Conservation (phyloP, 2,113 vertebrate genomes). For the Falcunculus frontatus region DNA sequence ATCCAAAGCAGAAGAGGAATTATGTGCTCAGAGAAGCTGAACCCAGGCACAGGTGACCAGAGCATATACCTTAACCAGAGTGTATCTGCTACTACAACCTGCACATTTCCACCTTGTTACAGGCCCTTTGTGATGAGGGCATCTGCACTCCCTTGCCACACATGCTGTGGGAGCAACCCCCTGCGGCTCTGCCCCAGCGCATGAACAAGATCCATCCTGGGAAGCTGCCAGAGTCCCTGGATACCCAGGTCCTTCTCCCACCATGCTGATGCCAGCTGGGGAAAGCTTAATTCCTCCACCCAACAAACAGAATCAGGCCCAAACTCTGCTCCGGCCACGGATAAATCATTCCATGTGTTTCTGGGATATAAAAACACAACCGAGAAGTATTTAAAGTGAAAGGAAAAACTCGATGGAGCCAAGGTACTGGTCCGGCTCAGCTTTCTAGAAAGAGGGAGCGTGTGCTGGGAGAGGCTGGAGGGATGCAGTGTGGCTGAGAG, state of each 20-base stretch:
- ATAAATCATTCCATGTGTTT: constrained; percentile 54
- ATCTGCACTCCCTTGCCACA: background rate
- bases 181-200: background rate
- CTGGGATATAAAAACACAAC: background rate
- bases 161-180: rapidly evolving
- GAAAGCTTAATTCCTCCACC: background rate
- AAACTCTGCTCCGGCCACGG: background rate
- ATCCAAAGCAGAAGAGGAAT: background rate
- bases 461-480: background rate
- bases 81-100: background rate
- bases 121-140: background rate
- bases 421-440: background rate
- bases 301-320: background rate
- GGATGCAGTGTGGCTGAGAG: background rate
- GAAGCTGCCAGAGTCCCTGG: background rate
- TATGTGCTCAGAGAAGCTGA: background rate
- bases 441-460: background rate
- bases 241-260: background rate
- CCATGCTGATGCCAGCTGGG: rapidly evolving
- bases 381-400: background rate
- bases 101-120: rapidly evolving
- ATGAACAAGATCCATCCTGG: rapidly evolving
- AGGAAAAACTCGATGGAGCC: background rate
- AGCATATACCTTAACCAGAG: background rate
- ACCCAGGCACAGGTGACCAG: background rate